A percentile compares a stretch with the other conserved stretches of the same genome.
These are phyloP conservation scores for Zootermopsis nevadensis DNA, from an alignment of 2,888 invertebrate genomes.

Conservation along the genomic window DNA sequence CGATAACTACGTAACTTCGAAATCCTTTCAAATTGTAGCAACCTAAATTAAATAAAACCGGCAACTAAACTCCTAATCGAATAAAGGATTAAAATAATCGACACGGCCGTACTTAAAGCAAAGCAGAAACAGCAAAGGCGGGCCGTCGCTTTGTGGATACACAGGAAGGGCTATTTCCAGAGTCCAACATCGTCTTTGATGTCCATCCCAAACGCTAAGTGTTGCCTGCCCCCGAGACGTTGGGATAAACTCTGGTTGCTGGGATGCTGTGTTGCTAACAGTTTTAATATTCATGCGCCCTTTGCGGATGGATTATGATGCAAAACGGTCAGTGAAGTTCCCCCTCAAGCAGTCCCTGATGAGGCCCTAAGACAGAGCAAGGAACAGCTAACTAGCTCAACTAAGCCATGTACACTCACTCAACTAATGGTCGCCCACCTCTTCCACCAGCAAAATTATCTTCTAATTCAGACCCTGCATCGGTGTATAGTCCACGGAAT, in stretches of 20 bases:
- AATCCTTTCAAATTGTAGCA: too few relatives aligned
- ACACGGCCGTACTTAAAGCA: too few relatives aligned
- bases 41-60: too few relatives aligned
- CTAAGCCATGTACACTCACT: constrained; percentile 41
- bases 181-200: constrained; percentile 5
- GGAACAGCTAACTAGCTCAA: constrained; percentile 47
- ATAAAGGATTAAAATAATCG: too few relatives aligned
- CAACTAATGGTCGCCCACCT: constrained; percentile 44
- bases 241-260: constrained; percentile 3
- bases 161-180: too few relatives aligned
- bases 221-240: constrained; percentile 21
- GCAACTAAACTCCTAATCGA: too few relatives aligned
- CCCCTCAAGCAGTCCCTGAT: constrained; percentile 32
- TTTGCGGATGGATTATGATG: constrained; percentile 52
- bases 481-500: not conserved
- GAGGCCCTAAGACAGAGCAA: constrained; percentile 35
- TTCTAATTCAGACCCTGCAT: constrained; percentile 40
- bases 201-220: constrained; percentile 30
- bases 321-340: constrained; percentile 48
- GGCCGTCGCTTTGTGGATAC: too few relatives aligned
- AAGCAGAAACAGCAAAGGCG: too few relatives aligned
- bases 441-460: constrained; percentile 45
- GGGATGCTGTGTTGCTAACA: constrained; percentile 40
- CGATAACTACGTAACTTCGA: too few relatives aligned
- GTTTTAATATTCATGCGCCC: constrained; percentile 52